Evolutionary conservation across 2,888 invertebrate genomes (phyloP).

Genomic region (Cylloceria caligata): DNA sequence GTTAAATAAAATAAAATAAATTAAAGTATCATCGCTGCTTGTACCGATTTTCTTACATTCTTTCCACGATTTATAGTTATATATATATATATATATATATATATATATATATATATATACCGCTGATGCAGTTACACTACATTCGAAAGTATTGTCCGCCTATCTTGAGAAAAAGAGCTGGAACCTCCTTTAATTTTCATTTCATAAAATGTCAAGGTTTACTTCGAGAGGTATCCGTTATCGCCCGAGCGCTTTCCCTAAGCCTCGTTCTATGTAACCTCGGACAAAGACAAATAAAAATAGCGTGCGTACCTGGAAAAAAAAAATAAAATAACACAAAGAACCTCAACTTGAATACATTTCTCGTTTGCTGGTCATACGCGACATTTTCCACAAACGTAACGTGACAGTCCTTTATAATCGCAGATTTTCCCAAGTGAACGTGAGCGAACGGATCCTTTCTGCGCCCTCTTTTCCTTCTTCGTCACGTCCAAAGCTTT

Average conservation of each 20-base stretch:
- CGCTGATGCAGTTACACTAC: not conserved
- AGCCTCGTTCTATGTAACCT: not conserved
- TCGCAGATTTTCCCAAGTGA: conserved; percentile 60
- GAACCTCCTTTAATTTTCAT: not conserved
- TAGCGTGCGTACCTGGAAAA: conserved; percentile 1
- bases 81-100: not conserved
- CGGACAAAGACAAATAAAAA: conserved; percentile 44
- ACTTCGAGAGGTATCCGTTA: not conserved
- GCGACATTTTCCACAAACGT: conserved; percentile 55
- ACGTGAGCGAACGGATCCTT: conserved; percentile 57
- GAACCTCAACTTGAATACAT: conserved; percentile 49
- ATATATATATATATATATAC: not conserved
- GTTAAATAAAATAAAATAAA: conserved; percentile 75
- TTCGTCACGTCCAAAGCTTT: conserved; percentile 58
- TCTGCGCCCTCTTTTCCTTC: conserved; percentile 20
- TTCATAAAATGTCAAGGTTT: not conserved
- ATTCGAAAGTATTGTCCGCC: not conserved
- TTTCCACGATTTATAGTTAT: not conserved
- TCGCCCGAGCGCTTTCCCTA: not conserved
- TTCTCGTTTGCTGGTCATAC: conserved; percentile 37
- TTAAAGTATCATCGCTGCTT: conserved; percentile 70
- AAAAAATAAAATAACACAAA: conserved; percentile 35
- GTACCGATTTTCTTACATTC: not conserved
- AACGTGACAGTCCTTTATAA: conserved; percentile 66
- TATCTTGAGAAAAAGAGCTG: not conserved